Conservation (phyloP, 2,797 vertebrate genomes). For the Danio aesculapii region DNA sequence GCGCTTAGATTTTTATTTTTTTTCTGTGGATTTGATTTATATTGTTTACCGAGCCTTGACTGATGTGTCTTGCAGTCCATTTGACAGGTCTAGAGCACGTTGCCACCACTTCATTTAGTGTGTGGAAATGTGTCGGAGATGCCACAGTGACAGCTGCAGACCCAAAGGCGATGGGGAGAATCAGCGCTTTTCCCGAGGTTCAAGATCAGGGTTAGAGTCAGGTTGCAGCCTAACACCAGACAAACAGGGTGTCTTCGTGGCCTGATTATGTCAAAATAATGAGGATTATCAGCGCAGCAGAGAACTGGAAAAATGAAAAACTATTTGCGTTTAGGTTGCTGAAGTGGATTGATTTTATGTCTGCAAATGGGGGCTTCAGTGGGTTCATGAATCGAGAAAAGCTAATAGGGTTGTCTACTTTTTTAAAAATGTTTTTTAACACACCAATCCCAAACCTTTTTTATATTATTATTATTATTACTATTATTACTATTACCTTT, state of each 20-base stretch:
- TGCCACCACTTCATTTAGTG: constrained; percentile 52
- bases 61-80: constrained; percentile 43
- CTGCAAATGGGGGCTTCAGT: too few species aligned
- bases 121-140: constrained; percentile 39
- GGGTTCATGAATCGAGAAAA: too few species aligned
- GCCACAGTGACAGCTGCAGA: constrained; percentile 42
- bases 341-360: too few species aligned
- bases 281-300: neutral
- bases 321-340: neutral
- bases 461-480: too few species aligned
- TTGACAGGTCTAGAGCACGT: constrained; percentile 51
- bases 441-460: too few species aligned
- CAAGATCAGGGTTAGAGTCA: constrained; percentile 48
- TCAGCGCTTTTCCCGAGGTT: constrained; percentile 14
- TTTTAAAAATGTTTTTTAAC: too few species aligned
- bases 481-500: too few species aligned
- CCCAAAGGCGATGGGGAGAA: constrained; percentile 9
- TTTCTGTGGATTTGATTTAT: constrained; percentile 46
- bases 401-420: too few species aligned
- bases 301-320: neutral
- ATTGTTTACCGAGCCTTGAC: constrained; percentile 55
- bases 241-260: neutral
- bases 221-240: neutral
- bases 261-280: constrained; percentile 31
- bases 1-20: constrained; percentile 13